Evolutionary conservation across 1,140 invertebrate genomes (phyloP), one percentile per base, ranked within the genome.

Genomic region (Choristoneura fumiferana): DNA sequence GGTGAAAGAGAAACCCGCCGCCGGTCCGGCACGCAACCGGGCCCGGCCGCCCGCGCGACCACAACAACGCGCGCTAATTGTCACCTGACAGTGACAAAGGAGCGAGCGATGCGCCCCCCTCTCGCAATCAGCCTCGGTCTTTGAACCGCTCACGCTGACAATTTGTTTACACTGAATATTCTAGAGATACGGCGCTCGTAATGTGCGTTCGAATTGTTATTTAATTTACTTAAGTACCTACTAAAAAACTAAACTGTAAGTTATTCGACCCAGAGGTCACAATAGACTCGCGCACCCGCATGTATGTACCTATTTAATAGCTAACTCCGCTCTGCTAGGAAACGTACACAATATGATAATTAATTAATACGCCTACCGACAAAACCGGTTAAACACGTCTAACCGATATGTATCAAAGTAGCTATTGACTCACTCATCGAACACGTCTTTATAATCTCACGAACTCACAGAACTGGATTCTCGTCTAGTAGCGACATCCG

Each of bases 121-220:
- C 55, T 67, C 62, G 58, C 52, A 55, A 49, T 54, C 57, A 29
- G 49, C 56, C 56, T 66, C 76, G 78, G 77, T 83, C 73, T 78
- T 83, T 84, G 77, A 84, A 82, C 81, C 71, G 68, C 55, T 69
- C 55, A 57, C 57, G 54, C 71, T 65, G 58, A 60, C 67, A 64
- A 60, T 75, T 81, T 81, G 73, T 80, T 78, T 79, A 77, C 67
- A 66, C 53, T 71, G 63, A 75, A 69, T 66, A 60, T 71, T 83
- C 70, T 71, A 75, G 74, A 81, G 72, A 56, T 38, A 61, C 15
- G 13, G 12, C 18, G 12, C 43, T 49, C 18, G 4, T 22, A 49
- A 29, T 18, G 9, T 49, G 22, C 1, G 22, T 49, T 49, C 29
- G 14, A 8, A 43, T 43, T 13, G 40, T 45, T 49, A 18, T 33